Conservation (phyloP, 2,797 vertebrate species). For the Pipistrellus pygmaeus region DNA sequence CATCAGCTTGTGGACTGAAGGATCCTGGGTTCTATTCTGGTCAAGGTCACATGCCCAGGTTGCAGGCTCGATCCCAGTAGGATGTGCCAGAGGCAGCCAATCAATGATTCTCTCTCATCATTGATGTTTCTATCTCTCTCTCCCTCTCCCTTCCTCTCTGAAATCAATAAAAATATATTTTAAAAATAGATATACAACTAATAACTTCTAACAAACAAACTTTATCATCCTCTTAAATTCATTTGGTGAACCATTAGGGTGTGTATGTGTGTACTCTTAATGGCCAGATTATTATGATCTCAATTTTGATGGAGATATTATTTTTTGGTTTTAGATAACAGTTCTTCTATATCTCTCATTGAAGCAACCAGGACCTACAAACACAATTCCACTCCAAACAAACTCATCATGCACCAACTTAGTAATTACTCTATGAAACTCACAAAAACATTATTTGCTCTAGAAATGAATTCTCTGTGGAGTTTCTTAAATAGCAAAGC, state of each 20-base stretch:
- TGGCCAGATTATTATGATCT: too few relatives aligned
- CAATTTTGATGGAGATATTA: neutral
- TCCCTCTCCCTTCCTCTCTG: too few relatives aligned
- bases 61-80: too few relatives aligned
- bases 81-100: too few relatives aligned
- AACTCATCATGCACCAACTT: neutral
- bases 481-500: conserved; percentile 65
- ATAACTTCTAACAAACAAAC: neutral
- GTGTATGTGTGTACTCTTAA: too few relatives aligned
- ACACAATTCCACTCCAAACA: neutral
- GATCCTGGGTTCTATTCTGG: too few relatives aligned
- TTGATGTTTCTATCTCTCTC: too few relatives aligned
- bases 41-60: too few relatives aligned
- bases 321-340: neutral
- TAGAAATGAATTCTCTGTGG: conserved; percentile 54
- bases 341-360: neutral
- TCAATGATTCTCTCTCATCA: too few relatives aligned
- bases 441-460: conserved; percentile 46
- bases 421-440: neutral
- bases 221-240: neutral
- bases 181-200: neutral
- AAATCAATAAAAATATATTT: too few relatives aligned
- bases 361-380: conserved; percentile 24
- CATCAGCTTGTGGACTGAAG: too few relatives aligned
- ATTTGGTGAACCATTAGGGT: neutral